Evolutionary conservation across 2,888 invertebrate species (phyloP), one percentile per base, ranked within the genome.

Genomic region (Molorchus minor): DNA sequence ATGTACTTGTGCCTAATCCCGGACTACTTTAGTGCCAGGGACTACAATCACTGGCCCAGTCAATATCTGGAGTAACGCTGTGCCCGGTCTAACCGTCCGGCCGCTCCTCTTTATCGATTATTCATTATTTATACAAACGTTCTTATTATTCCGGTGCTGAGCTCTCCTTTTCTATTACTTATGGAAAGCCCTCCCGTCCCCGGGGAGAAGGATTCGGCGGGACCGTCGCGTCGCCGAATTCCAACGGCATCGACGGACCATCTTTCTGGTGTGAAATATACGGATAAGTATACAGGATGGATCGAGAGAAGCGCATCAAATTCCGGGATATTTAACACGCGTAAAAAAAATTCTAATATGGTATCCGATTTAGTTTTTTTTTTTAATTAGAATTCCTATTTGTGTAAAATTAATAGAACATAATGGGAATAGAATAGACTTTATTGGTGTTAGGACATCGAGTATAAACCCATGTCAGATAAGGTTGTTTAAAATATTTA

Each of bases 81-180:
- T 79, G 77, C 78, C 75, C 74, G 77, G 77, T 75, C 75, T 75
- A 68, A 70, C 54, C 29, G 55, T 40, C 58, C 58, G 58, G 61
- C 75, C 73, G 73, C 71, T 75, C 73, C 72, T 74, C 77, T 77
- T 74, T 77, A 80, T 80, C 78, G 79, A 80, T 80, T 79, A 79
- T 78, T 79, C 80, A 80, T 80, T 79, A 79, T 79, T 79, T 79
- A 79, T 79, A 80, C 80, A 79, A 79, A 80, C 78, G 79, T 77
- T 76, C 79, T 79, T 79, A 79, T 79, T 80, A 80, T 80, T 79
- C 79, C 71, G 72, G 70, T 69, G 75, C 73, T 73, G 75, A 73
- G 75, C 75, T 75, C 74, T 75, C 76, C 72, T 75, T 75, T 74
- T 75, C 73, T 72, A 70, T 74, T 75, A 75, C 75, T 74, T 68